These are phyloP conservation scores for Lipotes vexillifer DNA, from an alignment of 2,113 vertebrate genomes.

Conservation along the genomic window DNA sequence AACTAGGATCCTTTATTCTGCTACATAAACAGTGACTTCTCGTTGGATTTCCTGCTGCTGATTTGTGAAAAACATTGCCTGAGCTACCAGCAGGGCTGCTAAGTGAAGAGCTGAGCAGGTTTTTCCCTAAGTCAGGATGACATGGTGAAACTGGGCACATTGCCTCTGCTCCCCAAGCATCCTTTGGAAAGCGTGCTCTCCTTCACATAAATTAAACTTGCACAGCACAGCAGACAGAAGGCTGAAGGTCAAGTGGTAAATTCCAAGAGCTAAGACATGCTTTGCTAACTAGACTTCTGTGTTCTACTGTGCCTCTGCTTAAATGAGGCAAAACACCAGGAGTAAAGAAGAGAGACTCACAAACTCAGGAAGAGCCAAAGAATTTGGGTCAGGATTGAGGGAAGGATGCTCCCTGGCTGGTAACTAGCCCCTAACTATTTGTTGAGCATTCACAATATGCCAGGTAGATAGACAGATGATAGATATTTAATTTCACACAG, in stretches of 20 bases:
- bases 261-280: neutral
- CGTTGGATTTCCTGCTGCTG: neutral
- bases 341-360: neutral
- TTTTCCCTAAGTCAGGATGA: constrained; percentile 14
- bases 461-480: neutral
- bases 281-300: neutral
- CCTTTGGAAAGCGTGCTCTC: neutral
- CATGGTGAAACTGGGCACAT: neutral
- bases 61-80: neutral
- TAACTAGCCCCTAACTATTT: neutral
- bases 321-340: neutral
- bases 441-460: neutral
- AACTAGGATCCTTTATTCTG: neutral
- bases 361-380: neutral
- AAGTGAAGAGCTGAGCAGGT: constrained; percentile 34
- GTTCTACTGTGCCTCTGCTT: neutral
- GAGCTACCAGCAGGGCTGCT: constrained; percentile 38
- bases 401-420: neutral
- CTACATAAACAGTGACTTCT: neutral
- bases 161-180: neutral
- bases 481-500: neutral
- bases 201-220: constrained; percentile 11
- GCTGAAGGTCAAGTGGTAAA: constrained; percentile 43
- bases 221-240: neutral
- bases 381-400: neutral